Percentiles rank a stretch among this genome's conserved stretches.
Evolutionary conservation across 92 coral and sea anemone genomes (phyloP).

Genomic region (Epizoanthus ramosus): DNA sequence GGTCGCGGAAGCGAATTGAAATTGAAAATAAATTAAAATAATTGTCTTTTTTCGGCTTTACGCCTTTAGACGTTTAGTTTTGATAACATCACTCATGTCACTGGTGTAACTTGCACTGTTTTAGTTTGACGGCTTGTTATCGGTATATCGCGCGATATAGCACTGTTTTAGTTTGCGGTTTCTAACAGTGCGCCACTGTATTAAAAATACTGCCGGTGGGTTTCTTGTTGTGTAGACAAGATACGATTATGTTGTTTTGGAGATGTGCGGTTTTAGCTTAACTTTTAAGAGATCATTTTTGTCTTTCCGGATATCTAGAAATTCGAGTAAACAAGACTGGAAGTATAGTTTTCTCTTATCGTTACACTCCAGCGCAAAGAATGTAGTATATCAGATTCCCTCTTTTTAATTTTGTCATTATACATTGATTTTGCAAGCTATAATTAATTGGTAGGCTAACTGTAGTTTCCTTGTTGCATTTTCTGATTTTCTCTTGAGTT

Average conservation of each 20-base stretch:
- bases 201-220: conserved; percentile 2
- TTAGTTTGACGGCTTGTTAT: conserved; percentile 1
- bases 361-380: not conserved
- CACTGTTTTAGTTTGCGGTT: conserved; percentile 12
- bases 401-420: not conserved
- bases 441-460: not conserved
- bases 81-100: not conserved
- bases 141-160: too few relatives aligned
- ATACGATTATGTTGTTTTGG: conserved; percentile 2
- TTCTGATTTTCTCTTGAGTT: not conserved
- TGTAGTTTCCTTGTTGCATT: not conserved
- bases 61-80: too few relatives aligned
- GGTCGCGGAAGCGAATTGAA: not conserved
- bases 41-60: too few relatives aligned
- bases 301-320: not conserved
- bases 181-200: not conserved
- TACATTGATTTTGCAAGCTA: conserved; percentile 5
- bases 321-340: not conserved
- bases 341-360: not conserved
- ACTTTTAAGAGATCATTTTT: too few relatives aligned
- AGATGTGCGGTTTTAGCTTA: not conserved
- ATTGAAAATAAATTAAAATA: too few relatives aligned
- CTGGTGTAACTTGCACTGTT: not conserved
- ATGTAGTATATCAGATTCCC: too few relatives aligned
- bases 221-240: conserved; percentile 5